Base-by-base conservation (phyloP, 2,797 vertebrate genomes). In the Centroberyx gerrardi region DNA sequence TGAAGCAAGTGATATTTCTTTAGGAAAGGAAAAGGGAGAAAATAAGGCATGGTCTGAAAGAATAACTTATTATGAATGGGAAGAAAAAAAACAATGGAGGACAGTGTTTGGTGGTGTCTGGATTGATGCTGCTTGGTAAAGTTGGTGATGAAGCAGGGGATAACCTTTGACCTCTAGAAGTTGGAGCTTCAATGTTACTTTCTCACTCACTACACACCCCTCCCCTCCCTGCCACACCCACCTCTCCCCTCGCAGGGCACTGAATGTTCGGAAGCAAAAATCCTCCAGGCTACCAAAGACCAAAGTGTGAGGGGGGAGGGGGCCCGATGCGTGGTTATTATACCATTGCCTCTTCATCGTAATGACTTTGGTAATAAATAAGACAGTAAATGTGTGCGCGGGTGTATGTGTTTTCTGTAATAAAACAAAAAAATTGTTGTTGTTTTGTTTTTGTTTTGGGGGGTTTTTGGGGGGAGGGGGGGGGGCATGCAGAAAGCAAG, bases 181-280 rank as follows among this genome's bases (percentile, higher is more conserved):
- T 7, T 60, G 14, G 69, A 68, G 62, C 51, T 33, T 46, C 53
- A 42, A 51, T 74, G 68, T 62, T 69, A 83, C 52, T 76, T 78
- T 78, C 53, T 66, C 63, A 62, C n/a, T 80, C 8, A 36, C 56
- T 29, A 5, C 7, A 42, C 18, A 42, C 51, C 53, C 68, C 44
- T 14, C 65, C 31, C 17, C 54, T 10, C 36, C 10, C 60, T 6
- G 54, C 48, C 79, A 83, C 88, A 76, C 79, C 87, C 75, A 72
- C 88, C 5, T 7, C 49, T 22, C 22, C 44, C 28, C 56, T 46
- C 51, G 68, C 61, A 56, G 60, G 67, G 82, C 81, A 88, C 81
- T 82, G 13, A 73, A 87, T 82, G 82, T 89, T 80, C 74, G 89
- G 60, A 81, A 79, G 69, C 59, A 5, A 36, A 58, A 51, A 18